phyloP scores from a whole-genome alignment of 2,888 invertebrate species.

The Scrobipalpa costella region DNA sequence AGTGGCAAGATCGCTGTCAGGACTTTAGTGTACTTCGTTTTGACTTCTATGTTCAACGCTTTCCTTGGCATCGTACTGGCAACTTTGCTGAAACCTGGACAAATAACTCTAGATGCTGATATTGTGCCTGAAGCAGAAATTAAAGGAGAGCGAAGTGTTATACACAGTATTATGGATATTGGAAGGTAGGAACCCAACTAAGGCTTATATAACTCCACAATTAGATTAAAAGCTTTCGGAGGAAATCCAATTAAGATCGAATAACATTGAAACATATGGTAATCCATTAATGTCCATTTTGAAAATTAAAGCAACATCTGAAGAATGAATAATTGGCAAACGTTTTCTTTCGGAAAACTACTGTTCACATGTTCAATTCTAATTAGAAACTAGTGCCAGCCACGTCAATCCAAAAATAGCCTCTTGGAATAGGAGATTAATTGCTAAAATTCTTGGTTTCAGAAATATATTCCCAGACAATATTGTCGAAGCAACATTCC shows the following conservation, averaged over 20 bases:
- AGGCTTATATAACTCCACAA: not conserved
- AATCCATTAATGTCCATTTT: not conserved
- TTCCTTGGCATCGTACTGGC: constrained; percentile 88
- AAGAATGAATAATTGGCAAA: constrained; percentile 6
- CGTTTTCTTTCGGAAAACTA: constrained; percentile 5
- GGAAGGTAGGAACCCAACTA: constrained; percentile 83
- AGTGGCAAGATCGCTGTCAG: constrained; percentile 93
- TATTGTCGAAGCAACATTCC: constrained; percentile 94
- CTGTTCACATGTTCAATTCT: constrained; percentile 7
- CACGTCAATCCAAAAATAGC: not conserved
- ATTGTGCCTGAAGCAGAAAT: constrained; percentile 64
- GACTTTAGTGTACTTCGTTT: constrained; percentile 89
- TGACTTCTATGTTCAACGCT: constrained; percentile 91
- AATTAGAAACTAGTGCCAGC: constrained; percentile 11
- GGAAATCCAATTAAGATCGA: not conserved
- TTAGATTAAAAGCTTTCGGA: not conserved
- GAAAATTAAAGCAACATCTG: not conserved
- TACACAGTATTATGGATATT: constrained; percentile 94
- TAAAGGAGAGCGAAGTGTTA: constrained; percentile 84
- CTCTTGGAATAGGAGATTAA: not conserved
- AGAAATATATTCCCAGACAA: constrained; percentile 97
- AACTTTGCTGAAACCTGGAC: constrained; percentile 88
- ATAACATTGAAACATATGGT: not conserved
- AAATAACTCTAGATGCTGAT: constrained; percentile 83
- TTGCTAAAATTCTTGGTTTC: constrained; percentile 45